phyloP scores from a whole-genome alignment of 2,797 vertebrate genomes.

The Morelia viridis region DNA sequence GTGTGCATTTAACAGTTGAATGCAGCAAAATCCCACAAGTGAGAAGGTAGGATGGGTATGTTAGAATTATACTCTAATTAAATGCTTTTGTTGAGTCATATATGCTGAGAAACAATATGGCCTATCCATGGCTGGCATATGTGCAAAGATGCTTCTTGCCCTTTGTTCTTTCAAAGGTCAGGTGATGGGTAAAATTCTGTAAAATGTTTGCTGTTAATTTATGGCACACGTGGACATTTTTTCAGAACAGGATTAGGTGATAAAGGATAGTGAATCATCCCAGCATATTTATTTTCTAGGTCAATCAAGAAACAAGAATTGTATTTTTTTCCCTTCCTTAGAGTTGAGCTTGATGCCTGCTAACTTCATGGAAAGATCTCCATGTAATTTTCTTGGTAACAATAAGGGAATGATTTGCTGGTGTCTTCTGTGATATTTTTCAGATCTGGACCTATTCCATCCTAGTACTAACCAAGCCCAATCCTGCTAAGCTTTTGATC shows the following conservation, averaged over 20 bases:
- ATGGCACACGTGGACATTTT: constrained; percentile 10
- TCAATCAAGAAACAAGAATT: background rate
- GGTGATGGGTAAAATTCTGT: background rate
- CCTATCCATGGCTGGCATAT: constrained; percentile 4
- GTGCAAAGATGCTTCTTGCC: accelerated
- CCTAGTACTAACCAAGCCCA: background rate
- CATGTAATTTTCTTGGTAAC: background rate
- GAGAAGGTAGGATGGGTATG: accelerated
- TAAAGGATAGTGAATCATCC: background rate
- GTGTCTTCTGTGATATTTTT: background rate
- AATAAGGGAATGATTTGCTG: background rate
- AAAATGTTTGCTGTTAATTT: constrained; percentile 9
- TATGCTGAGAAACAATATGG: constrained; percentile 32
- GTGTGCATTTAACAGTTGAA: background rate
- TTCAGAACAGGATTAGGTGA: background rate
- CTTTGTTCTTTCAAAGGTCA: background rate
- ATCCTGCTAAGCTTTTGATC: background rate
- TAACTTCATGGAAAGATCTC: background rate
- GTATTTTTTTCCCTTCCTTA: background rate
- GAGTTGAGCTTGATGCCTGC: background rate
- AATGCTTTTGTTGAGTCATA: background rate
- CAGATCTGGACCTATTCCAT: background rate
- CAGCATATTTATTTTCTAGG: background rate
- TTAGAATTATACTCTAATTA: constrained; percentile 22
- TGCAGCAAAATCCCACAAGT: accelerated